Conservation (phyloP, 2,797 vertebrate species). For the Emydoidea blandingii region DNA sequence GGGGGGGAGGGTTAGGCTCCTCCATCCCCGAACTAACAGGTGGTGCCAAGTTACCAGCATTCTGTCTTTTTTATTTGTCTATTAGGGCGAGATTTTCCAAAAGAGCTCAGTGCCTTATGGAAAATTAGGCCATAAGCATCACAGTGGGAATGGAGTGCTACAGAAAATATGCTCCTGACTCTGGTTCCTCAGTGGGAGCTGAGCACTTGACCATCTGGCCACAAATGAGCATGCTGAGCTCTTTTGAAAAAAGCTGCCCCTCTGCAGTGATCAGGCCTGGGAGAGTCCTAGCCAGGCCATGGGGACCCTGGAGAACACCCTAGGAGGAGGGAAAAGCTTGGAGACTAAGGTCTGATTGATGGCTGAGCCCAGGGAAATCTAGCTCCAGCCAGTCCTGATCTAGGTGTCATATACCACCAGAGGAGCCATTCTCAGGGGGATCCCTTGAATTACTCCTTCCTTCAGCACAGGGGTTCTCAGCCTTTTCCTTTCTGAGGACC, state of each 20-base stretch:
- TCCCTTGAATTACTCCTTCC: background rate
- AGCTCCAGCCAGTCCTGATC: background rate
- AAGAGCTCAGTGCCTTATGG: background rate
- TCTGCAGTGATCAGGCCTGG: too few species aligned
- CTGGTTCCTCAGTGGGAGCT: background rate
- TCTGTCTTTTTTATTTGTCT: background rate
- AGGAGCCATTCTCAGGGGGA: background rate
- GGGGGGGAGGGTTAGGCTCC: too few species aligned
- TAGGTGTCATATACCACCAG: background rate
- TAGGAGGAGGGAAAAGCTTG: background rate
- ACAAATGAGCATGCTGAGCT: background rate
- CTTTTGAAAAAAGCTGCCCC: background rate
- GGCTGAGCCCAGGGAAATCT: background rate
- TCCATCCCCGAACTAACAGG: background rate
- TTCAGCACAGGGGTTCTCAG: too few species aligned
- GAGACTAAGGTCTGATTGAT: background rate
- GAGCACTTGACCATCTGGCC: background rate
- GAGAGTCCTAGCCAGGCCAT: too few species aligned
- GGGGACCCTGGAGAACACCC: background rate
- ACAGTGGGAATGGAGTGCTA: background rate
- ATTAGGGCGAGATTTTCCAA: background rate
- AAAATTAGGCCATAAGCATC: background rate
- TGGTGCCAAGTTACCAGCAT: background rate
- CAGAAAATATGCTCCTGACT: background rate
- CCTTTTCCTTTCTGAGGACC: too few species aligned